These are phyloP conservation scores for Chloropsis cyanopogon DNA, from an alignment of 2,113 vertebrate species.

Conservation along the genomic window DNA sequence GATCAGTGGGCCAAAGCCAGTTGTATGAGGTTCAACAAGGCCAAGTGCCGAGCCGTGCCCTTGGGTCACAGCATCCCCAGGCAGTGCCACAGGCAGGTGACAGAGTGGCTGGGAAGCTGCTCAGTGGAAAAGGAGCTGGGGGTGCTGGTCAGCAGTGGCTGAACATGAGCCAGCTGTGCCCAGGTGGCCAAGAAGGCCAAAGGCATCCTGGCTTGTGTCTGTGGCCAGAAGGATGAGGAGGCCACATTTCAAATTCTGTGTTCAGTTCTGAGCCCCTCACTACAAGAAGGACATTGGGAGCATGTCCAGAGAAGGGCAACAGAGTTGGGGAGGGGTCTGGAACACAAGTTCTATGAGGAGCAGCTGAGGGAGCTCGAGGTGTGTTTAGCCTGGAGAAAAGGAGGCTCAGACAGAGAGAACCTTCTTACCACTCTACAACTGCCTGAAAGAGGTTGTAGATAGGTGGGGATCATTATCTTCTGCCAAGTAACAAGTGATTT, in stretches of 20 bases:
- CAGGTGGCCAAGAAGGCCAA: not conserved
- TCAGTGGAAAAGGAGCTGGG: not conserved
- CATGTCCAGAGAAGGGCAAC: rapidly evolving
- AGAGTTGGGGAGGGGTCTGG: not conserved
- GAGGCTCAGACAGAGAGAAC: not conserved
- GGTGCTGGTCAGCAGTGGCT: not conserved
- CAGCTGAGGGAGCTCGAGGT: not conserved
- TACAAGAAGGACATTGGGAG: not conserved
- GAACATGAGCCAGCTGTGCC: not conserved
- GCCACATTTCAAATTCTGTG: not conserved
- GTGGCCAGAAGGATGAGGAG: not conserved
- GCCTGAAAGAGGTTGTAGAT: not conserved
- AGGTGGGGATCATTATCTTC: not conserved
- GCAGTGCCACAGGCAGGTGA: not conserved
- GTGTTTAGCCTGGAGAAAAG: not conserved
- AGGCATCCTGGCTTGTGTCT: not conserved
- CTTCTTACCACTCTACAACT: not conserved
- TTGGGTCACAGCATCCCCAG: not conserved
- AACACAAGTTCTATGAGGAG: not conserved
- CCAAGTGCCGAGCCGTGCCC: not conserved
- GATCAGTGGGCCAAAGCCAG: not conserved
- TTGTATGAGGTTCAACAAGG: not conserved
- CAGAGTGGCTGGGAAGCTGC: not conserved
- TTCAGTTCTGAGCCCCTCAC: not conserved
- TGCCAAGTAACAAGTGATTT: not conserved